Evolutionary conservation across 2,888 invertebrate genomes (phyloP).

Genomic region (Cephus sareptanus): DNA sequence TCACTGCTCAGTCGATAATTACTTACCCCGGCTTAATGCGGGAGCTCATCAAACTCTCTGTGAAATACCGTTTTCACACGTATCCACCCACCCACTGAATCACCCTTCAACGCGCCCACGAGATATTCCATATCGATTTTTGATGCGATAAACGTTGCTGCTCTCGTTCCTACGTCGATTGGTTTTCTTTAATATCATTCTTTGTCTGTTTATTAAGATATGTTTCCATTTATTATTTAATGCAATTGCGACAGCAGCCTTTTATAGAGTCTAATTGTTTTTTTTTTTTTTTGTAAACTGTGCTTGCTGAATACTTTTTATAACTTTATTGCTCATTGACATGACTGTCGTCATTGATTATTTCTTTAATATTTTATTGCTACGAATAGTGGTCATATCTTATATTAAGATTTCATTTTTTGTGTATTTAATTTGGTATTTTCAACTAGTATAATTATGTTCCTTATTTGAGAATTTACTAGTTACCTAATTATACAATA

Average conservation of each 20-base stretch:
- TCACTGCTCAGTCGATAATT: constrained; percentile 56
- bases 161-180: background rate
- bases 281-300: background rate
- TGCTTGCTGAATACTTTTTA: background rate
- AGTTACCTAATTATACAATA: too few species aligned
- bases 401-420: background rate
- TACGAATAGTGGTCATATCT: background rate
- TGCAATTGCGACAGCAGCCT: background rate
- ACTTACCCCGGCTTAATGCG: constrained; percentile 54
- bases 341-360: background rate
- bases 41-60: constrained; percentile 49
- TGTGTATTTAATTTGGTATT: background rate
- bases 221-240: background rate
- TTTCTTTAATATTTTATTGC: background rate
- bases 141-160: background rate
- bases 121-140: background rate
- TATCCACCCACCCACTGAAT: constrained; percentile 22
- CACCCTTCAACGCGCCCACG: background rate
- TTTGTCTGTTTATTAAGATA: background rate
- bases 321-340: background rate
- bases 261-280: background rate
- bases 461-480: background rate
- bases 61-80: constrained; percentile 49
- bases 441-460: background rate
- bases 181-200: background rate